These are phyloP conservation scores for Glyphotaelius pellucidus DNA, from an alignment of 2,888 invertebrate genomes.

Conservation along the genomic window DNA sequence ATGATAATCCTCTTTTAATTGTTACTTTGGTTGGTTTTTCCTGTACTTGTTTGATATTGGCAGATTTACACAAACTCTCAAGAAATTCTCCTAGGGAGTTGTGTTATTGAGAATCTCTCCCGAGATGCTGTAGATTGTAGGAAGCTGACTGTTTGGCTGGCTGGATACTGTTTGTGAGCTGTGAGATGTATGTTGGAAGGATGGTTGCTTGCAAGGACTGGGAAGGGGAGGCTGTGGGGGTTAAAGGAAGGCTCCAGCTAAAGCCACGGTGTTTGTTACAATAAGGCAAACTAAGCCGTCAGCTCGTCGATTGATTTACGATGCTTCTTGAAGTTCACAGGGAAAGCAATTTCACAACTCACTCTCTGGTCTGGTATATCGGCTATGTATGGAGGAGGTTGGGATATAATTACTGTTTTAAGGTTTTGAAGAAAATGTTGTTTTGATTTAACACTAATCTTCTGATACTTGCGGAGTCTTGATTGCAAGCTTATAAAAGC, in stretches of 20 bases:
- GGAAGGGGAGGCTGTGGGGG: not conserved
- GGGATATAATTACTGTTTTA: not conserved
- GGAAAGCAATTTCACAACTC: not conserved
- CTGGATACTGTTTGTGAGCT: not conserved
- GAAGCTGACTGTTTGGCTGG: too few species aligned
- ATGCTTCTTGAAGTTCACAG: not conserved
- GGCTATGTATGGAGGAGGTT: not conserved
- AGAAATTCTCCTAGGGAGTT: too few species aligned
- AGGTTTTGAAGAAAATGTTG: not conserved
- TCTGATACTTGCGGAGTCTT: not conserved
- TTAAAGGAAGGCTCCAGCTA: not conserved
- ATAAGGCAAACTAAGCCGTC: not conserved
- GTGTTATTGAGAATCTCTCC: too few species aligned
- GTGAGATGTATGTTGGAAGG: not conserved
- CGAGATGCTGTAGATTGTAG: too few species aligned
- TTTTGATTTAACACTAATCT: not conserved
- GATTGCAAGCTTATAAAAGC: too few species aligned
- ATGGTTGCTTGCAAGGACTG: not conserved
- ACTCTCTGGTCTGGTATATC: not conserved
- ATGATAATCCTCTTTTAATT: too few species aligned
- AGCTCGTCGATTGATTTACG: not conserved
- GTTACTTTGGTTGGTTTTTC: too few species aligned
- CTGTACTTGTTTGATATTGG: too few species aligned
- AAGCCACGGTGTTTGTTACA: slow-evolving; percentile 2
- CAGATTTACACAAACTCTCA: too few species aligned